Evolutionary conservation across 2,113 vertebrate genomes (phyloP).

Genomic region (Ammospiza caudacuta): DNA sequence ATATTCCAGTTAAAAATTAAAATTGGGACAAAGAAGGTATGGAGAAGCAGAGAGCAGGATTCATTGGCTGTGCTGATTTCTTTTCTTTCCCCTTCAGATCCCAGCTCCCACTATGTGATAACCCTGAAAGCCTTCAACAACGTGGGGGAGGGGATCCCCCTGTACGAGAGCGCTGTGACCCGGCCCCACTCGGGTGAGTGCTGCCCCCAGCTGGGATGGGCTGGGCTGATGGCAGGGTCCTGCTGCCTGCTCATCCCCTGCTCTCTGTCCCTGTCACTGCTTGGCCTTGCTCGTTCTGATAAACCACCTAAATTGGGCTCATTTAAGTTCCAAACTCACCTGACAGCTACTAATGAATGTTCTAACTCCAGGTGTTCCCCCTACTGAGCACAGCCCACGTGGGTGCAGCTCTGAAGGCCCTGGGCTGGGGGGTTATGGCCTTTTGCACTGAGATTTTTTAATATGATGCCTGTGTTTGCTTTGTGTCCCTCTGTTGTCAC

Average conservation of each 20-base stretch:
- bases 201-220: rapidly evolving
- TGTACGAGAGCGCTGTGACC: conserved; percentile 96
- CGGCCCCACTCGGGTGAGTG: conserved; percentile 90
- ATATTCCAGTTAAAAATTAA: neutral
- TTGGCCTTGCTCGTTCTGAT: neutral
- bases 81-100: conserved; percentile 76
- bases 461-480: neutral
- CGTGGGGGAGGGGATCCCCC: conserved; percentile 93
- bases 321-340: neutral
- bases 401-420: neutral
- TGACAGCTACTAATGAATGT: neutral
- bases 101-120: conserved; percentile 97
- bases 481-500: neutral
- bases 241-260: rapidly evolving
- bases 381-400: rapidly evolving
- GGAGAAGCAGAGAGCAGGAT: neutral
- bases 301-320: neutral
- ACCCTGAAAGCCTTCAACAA: conserved; percentile 97
- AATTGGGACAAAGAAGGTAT: neutral
- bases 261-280: neutral
- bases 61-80: neutral
- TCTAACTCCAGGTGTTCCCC: neutral
- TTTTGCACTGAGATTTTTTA: neutral
- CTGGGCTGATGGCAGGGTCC: rapidly evolving
- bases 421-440: neutral